Percentiles rank a stretch among this genome's conserved stretches.
These are phyloP conservation scores for Lithophane semibrunnea DNA, from an alignment of 2,888 invertebrate genomes.

Conservation along the genomic window DNA sequence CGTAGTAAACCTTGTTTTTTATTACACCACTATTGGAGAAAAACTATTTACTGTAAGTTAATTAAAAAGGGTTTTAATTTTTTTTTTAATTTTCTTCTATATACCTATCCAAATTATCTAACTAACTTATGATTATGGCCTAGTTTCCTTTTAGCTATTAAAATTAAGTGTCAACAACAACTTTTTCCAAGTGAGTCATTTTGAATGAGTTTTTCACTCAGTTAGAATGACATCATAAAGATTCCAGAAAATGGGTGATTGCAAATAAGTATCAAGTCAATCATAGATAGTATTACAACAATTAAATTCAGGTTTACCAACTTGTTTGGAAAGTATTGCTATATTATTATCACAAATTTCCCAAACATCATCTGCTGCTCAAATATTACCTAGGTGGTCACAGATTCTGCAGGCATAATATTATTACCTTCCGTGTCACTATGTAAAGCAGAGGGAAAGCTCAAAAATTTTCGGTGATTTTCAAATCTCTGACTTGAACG, in stretches of 20 bases:
- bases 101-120: not conserved
- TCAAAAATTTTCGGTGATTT: not conserved
- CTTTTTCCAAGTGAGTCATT: not conserved
- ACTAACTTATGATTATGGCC: no score
- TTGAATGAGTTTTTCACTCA: not conserved
- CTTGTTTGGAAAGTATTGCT: not conserved
- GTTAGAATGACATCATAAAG: no score
- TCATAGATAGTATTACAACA: not conserved
- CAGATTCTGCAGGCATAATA: not conserved
- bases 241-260: not conserved
- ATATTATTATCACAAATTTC: not conserved
- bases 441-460: not conserved
- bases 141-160: not conserved
- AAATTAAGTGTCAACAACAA: not conserved
- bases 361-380: not conserved
- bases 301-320: not conserved
- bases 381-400: not conserved
- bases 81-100: no score
- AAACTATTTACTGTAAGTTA: not conserved
- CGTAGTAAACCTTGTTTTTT: constrained; percentile 1
- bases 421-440: not conserved
- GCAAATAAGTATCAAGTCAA: no score
- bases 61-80: not conserved
- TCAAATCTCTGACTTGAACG: not conserved
- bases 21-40: not conserved